phyloP scores from a whole-genome alignment of 2,113 vertebrate genomes.

The Ophthalmolycus amberensis region DNA sequence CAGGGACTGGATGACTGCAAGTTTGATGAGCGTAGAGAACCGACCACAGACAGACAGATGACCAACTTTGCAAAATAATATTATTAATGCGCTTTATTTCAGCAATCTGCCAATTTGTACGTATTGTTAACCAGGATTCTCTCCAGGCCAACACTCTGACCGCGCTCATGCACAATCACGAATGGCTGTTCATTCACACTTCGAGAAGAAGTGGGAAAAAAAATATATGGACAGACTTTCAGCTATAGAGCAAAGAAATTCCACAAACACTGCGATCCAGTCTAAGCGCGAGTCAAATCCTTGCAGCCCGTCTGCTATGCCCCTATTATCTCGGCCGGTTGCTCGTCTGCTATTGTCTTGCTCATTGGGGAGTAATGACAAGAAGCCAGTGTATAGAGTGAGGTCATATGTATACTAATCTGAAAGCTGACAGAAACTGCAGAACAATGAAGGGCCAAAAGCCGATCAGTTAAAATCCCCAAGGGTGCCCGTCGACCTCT shows the following conservation, averaged over 20 bases:
- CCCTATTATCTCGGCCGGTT: conserved; percentile 34
- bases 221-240: not conserved
- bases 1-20: not conserved
- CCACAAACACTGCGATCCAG: conserved; percentile 4
- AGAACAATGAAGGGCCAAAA: conserved; percentile 45
- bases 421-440: conserved; percentile 41
- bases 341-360: conserved; percentile 38
- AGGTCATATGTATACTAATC: conserved; percentile 23
- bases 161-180: not conserved
- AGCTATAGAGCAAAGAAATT: conserved; percentile 8
- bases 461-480: conserved; percentile 39
- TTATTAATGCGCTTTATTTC: conserved; percentile 25
- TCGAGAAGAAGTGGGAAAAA: not conserved
- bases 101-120: not conserved
- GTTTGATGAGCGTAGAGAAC: not conserved
- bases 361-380: conserved; percentile 58
- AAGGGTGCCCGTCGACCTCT: conserved; percentile 40
- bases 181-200: not conserved
- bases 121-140: conserved; percentile 35
- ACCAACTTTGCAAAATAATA: too few species aligned
- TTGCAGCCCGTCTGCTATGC: conserved; percentile 7
- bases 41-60: too few species aligned
- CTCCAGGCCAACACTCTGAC: conserved; percentile 3
- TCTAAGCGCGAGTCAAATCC: conserved; percentile 28
- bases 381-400: conserved; percentile 30